Evolutionary conservation across 2,888 invertebrate species (phyloP).

Genomic region (Sthenelais limicola): DNA sequence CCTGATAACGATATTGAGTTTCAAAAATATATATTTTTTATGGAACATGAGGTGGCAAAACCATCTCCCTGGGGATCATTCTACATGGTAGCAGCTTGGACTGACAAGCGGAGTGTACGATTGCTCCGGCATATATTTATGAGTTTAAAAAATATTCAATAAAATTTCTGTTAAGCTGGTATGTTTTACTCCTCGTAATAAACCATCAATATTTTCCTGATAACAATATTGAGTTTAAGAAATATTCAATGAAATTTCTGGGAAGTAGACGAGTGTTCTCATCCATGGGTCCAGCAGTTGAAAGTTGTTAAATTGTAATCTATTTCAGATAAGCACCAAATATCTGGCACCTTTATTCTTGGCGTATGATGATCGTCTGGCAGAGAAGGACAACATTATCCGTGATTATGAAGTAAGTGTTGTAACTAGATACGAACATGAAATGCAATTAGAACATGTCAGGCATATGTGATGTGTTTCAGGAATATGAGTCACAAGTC

Average conservation of each 20-base stretch:
- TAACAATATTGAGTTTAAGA: neutral
- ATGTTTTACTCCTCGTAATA: neutral
- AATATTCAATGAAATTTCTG: neutral
- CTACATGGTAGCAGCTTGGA: neutral
- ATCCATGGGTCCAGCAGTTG: too few relatives aligned
- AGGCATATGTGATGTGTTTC: too few relatives aligned
- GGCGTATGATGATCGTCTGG: constrained; percentile 70
- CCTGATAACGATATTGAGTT: neutral
- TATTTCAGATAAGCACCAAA: constrained; percentile 53
- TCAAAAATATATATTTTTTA: neutral
- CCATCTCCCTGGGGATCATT: neutral
- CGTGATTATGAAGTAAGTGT: constrained; percentile 59
- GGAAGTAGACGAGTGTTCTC: too few relatives aligned
- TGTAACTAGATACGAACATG: too few relatives aligned
- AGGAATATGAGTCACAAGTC: too few relatives aligned
- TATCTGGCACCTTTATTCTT: constrained; percentile 69
- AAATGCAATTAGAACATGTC: too few relatives aligned
- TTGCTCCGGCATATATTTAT: too few relatives aligned
- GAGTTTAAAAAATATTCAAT: too few relatives aligned
- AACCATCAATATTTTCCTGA: neutral
- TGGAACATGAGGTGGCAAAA: too few relatives aligned
- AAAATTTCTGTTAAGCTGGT: neutral
- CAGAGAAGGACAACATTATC: constrained; percentile 63
- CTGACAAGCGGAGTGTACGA: too few relatives aligned
- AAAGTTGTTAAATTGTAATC: too few relatives aligned